phyloP scores from a whole-genome alignment of 2,888 invertebrate species.

The Drosophila ezoana region DNA sequence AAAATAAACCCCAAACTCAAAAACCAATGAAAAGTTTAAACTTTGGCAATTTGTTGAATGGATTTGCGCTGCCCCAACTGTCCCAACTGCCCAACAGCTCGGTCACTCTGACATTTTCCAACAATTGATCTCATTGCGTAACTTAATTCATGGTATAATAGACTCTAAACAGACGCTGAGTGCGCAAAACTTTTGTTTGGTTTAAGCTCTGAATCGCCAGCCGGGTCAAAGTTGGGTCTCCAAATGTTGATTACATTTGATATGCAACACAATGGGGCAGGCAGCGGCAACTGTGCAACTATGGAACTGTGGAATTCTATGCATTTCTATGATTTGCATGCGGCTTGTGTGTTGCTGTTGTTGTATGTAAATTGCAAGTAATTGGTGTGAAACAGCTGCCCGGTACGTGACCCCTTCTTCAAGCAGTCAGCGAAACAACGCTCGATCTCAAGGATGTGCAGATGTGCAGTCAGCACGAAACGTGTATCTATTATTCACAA shows the following conservation, averaged over 20 bases:
- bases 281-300: conserved; percentile 37
- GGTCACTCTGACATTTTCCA: conserved; percentile 57
- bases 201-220: conserved; percentile 7
- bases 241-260: conserved; percentile 79
- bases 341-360: conserved; percentile 52
- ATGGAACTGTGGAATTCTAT: conserved; percentile 54
- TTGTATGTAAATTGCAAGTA: conserved; percentile 77
- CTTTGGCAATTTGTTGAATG: conserved; percentile 72
- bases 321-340: conserved; percentile 76
- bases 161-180: conserved; percentile 47
- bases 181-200: conserved; percentile 34
- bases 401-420: conserved; percentile 65
- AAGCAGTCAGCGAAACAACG: conserved; percentile 16
- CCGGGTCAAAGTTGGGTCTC: conserved; percentile 34
- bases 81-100: not conserved
- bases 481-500: conserved; percentile 75
- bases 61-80: conserved; percentile 44
- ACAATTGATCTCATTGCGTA: conserved; percentile 79
- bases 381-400: conserved; percentile 79
- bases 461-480: conserved; percentile 36
- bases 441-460: conserved; percentile 33
- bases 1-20: conserved; percentile 21
- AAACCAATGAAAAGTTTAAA: conserved; percentile 67
- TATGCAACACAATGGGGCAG: conserved; percentile 50
- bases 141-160: conserved; percentile 80